phyloP scores from a whole-genome alignment of 2,113 vertebrate species.

The Rattus norvegicus region GRCr8 NC_086037.1:47450001-47450500 shows the following conservation, averaged over 20 bases:
- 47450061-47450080: neutral
- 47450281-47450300: no score
- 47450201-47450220: neutral
- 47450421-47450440: neutral
- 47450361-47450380: neutral
- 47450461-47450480: neutral
- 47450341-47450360: neutral
- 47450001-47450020: neutral
- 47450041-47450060: neutral
- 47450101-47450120: no score
- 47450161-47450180: neutral
- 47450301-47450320: neutral
- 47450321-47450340: neutral
- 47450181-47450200: fast-evolving
- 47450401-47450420: neutral
- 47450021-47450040: neutral
- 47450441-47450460: constrained; percentile 5
- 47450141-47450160: no score
- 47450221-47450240: fast-evolving
- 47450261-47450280: neutral
- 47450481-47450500: neutral
- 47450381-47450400: neutral
- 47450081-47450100: no score
- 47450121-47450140: no score
- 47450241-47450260: neutral